Conservation (phyloP, 2,888 invertebrate species). For the Masnerella sp. region DNA sequence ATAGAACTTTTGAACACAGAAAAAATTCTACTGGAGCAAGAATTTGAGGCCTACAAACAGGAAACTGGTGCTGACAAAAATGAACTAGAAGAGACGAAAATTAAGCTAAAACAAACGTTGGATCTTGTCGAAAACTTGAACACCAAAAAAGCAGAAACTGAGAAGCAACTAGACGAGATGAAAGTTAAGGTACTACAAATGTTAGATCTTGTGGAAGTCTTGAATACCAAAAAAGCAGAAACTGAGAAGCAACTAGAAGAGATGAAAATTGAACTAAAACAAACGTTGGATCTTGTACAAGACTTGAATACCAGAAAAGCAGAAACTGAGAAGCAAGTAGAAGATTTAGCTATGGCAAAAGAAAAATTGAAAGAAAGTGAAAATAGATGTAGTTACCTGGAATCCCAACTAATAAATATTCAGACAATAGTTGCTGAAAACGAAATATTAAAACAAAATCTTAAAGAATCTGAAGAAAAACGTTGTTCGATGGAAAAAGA, state of each 20-base stretch:
- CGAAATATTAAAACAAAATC: conserved; percentile 1
- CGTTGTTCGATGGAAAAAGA: not conserved
- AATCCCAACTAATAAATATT: not conserved
- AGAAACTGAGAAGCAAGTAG: not conserved
- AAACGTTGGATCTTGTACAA: no score
- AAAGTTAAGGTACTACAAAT: no score
- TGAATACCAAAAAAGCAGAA: not conserved
- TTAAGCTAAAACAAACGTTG: conserved; percentile 2
- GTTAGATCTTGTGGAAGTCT: no score
- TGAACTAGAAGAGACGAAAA: not conserved
- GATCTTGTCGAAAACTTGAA: conserved; percentile 18
- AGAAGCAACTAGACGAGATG: not conserved
- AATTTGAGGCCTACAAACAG: conserved; percentile 66
- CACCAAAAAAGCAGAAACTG: not conserved
- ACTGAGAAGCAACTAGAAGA: not conserved
- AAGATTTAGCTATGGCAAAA: not conserved
- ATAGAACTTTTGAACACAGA: conserved; percentile 73
- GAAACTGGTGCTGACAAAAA: conserved; percentile 48
- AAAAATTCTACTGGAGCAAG: conserved; percentile 70
- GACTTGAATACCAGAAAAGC: not conserved
- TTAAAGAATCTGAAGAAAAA: conserved; percentile 15
- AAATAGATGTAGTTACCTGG: not conserved
- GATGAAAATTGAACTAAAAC: no score
- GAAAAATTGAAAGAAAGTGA: conserved; percentile 16
- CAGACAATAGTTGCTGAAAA: not conserved